These are phyloP conservation scores for Exocentrus adspersus DNA, from an alignment of 2,888 invertebrate species.

Conservation along the genomic window DNA sequence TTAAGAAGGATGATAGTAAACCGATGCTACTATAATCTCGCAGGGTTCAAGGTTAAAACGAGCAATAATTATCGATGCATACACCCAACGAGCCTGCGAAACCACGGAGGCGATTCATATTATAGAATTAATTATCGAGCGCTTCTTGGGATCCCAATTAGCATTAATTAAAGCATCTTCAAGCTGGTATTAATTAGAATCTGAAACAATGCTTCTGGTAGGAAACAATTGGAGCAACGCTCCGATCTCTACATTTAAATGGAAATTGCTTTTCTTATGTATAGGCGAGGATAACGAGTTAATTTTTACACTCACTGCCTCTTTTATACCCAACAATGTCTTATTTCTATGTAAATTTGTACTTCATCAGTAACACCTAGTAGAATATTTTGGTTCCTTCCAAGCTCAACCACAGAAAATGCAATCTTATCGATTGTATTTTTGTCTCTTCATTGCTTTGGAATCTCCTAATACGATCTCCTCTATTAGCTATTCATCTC, in stretches of 20 bases:
- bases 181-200: neutral
- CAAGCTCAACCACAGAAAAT: too few species aligned
- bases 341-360: too few species aligned
- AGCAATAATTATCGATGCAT: neutral
- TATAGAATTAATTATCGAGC: neutral
- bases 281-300: too few species aligned
- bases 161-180: neutral
- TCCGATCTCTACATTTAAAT: neutral
- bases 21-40: neutral
- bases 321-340: too few species aligned
- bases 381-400: too few species aligned
- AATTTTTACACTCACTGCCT: too few species aligned
- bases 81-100: neutral
- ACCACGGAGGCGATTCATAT: neutral
- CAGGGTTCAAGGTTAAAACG: neutral
- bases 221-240: neutral
- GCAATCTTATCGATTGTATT: too few species aligned
- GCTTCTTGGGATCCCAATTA: neutral
- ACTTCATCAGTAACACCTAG: too few species aligned
- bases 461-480: too few species aligned
- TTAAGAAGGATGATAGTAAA: too few species aligned
- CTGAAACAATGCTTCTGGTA: neutral
- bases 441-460: too few species aligned
- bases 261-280: neutral
- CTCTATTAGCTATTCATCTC: too few species aligned